These are phyloP conservation scores for Antechinus stuartii DNA, from an alignment of 2,113 vertebrate species.

Conservation along the genomic window DNA sequence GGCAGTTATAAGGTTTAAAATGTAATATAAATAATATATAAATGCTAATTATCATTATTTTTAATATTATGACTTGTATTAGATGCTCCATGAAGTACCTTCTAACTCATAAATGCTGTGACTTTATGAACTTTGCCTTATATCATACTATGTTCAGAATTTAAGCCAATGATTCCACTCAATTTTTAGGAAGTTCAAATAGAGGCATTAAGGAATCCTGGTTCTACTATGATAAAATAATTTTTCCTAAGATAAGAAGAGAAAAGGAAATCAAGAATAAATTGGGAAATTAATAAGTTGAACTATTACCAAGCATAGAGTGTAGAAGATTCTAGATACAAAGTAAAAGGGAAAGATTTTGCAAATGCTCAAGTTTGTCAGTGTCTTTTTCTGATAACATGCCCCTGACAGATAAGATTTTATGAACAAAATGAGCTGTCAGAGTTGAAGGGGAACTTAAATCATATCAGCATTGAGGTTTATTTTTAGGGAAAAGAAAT, in stretches of 20 bases:
- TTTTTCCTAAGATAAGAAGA: neutral
- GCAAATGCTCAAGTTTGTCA: neutral
- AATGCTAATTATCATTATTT: neutral
- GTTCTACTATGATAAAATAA: neutral
- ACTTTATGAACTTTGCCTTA: neutral
- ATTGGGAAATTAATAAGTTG: neutral
- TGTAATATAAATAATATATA: neutral
- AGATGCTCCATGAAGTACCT: neutral
- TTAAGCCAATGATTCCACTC: neutral
- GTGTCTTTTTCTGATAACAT: neutral
- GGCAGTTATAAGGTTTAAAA: neutral
- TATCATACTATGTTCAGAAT: neutral
- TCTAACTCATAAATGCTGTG: neutral
- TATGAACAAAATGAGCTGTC: slow-evolving; percentile 20
- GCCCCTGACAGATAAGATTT: neutral
- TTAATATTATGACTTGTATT: neutral
- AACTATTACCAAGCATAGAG: neutral
- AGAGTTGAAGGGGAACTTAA: slow-evolving; percentile 19
- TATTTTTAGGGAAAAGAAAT: slow-evolving; percentile 26
- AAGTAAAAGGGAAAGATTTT: neutral
- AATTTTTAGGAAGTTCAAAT: neutral
- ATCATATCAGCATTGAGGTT: neutral
- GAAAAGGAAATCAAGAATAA: neutral
- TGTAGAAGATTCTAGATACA: slow-evolving; percentile 11
- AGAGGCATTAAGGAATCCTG: neutral